phyloP scores from a whole-genome alignment of 1,140 invertebrate species.

The Globodera ellingtonae region DNA sequence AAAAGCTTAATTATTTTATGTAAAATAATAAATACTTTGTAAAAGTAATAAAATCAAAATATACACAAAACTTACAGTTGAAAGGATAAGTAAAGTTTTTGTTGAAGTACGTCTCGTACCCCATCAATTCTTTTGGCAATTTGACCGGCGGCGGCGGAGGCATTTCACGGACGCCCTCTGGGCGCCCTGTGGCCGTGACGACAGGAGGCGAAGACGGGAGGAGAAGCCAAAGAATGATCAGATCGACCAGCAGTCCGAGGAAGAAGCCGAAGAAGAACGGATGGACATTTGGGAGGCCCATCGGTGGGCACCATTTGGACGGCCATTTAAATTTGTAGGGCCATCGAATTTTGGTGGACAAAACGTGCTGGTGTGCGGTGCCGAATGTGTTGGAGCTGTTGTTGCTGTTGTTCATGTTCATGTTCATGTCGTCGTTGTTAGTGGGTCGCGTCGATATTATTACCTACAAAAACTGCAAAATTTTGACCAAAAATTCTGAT shows the following conservation, averaged over 20 bases:
- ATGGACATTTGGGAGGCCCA: neutral
- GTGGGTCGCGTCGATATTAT: too few species aligned
- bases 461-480: too few species aligned
- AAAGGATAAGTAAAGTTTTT: slow-evolving; percentile 1
- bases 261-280: neutral
- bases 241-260: neutral
- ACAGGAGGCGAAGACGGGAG: neutral
- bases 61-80: neutral
- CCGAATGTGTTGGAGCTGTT: too few species aligned
- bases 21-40: neutral
- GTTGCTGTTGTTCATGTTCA: too few species aligned
- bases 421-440: too few species aligned
- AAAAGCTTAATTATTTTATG: too few species aligned
- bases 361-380: too few species aligned
- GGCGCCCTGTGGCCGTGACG: neutral
- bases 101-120: slow-evolving; percentile 1
- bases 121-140: neutral
- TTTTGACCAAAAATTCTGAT: too few species aligned
- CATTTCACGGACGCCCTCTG: neutral
- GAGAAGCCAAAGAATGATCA: neutral
- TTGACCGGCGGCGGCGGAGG: neutral
- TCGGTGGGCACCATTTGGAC: neutral
- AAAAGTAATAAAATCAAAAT: neutral
- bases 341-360: neutral
- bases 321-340: neutral